phyloP scores from a whole-genome alignment of 1,140 invertebrate species.

The Lerema accius region DNA sequence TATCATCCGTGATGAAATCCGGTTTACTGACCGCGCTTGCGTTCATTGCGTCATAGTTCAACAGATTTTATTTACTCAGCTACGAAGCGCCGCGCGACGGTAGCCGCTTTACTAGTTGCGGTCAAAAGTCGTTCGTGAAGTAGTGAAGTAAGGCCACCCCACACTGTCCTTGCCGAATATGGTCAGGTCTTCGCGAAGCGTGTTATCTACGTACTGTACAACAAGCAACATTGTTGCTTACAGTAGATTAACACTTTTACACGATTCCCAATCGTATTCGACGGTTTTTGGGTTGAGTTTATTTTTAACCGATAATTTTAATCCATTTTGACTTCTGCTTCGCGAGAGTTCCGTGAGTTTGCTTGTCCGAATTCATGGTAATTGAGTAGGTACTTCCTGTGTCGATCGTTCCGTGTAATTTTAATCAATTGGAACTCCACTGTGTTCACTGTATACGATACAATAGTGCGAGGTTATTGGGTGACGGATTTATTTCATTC shows the following conservation, averaged over 20 bases:
- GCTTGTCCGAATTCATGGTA: constrained; percentile 18
- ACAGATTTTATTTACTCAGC: constrained; percentile 16
- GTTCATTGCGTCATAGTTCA: constrained; percentile 17
- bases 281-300: neutral
- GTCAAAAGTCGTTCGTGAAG: neutral
- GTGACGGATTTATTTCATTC: too few relatives aligned
- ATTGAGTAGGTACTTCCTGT: neutral
- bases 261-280: constrained; percentile 4
- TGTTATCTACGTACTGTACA: constrained; percentile 24
- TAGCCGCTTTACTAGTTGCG: neutral
- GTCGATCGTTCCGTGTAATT: constrained; percentile 9
- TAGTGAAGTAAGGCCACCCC: constrained; percentile 52
- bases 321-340: neutral
- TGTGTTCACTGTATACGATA: too few relatives aligned
- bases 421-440: constrained; percentile 11
- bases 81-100: constrained; percentile 17
- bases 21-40: constrained; percentile 15
- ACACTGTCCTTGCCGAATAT: constrained; percentile 65
- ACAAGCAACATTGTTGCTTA: constrained; percentile 7
- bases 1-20: constrained; percentile 10
- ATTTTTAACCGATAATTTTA: neutral
- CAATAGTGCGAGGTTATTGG: too few relatives aligned
- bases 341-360: neutral
- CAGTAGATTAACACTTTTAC: neutral
- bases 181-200: constrained; percentile 53